Evolutionary conservation across 1,140 invertebrate species (phyloP), one percentile per base, ranked within the genome.

Genomic region (Spodoptera frugiperda): DNA sequence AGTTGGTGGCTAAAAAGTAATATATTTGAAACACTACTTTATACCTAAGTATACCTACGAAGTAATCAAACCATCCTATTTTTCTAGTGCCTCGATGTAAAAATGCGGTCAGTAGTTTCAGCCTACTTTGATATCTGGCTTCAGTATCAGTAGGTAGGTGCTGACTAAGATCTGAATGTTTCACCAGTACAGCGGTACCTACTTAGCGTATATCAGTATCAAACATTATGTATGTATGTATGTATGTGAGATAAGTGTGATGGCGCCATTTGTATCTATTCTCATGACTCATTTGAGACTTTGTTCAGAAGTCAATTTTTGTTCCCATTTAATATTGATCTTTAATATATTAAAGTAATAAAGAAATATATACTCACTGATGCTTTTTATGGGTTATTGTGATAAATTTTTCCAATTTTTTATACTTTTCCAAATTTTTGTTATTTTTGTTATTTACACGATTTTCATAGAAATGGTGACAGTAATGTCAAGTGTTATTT

Each of bases 401-500:
- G 19, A 46, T 65, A 61, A 10, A 70, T 17, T 81, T 81, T 77
- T 77, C 77, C 74, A 68, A 78, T 81, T 77, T 78, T 81, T 78
- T 67, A 25, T 33, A 44, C 21, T 49, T 67, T 73, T 78, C 5
- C 25, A 46, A 30, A 57, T 33, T 61, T 71, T 78, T 68, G 65
- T 76, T 71, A 19, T 59, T 73, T 73, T 73, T 59, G 46, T 25
- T 49, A 73, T 73, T 73, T 73, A 73, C 30, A 55, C 21, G n/a
- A 44, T 71, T 71, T 71, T 71, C 68, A 71, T 71, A 55, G 25
- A 71, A 71, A 71, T 44, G 68, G 12, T 39, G 63, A 19, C 63
- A 63, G 15, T 15, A 48, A 48, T 65, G 46, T 25, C 33, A 39
- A 39, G 6, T 39, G 6, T 39, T 4, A 51, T 30, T 44, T 55